Base-by-base conservation (phyloP, 2,888 invertebrate genomes). In the Encarsia formosa region DNA sequence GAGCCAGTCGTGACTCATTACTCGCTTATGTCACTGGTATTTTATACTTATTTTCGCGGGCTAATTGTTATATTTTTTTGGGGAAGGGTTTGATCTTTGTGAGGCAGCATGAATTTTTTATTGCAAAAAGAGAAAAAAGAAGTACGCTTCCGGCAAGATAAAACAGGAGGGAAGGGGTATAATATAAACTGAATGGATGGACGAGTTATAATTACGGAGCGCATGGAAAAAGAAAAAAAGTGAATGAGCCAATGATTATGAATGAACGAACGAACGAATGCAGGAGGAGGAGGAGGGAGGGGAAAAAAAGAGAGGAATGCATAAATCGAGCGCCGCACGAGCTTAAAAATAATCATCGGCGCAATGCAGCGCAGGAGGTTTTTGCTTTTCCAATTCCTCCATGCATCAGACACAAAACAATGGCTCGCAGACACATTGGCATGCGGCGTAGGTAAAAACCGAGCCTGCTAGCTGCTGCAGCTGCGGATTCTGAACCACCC, bases 341-440 rank as follows among this genome's bases (percentile, higher is more conserved):
- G n/a, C 37, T 46, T 49, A 54, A 54, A 54, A 49, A 49, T 54
- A 54, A n/a, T n/a, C n/a, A n/a, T n/a, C n/a, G n/a, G 47, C 42
- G 43, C 39, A 49, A 45, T 31, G 49, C 32, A 16, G 19, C 38
- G 24, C n/a, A 23, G 13, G 11, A n/a, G 38, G 9, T 24, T 23
- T 11, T 23, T 24, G 20, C 6, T 13, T 23, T 31, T 35, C 31
- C 39, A 32, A 15, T 39, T 24, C 26, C 11, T 31, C 34, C 24
- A 9, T 1, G 35, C 5, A 13, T 19, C 42, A 43, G 50, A 43
- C 47, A 49, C 42, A 54, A 54, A 54, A 54, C 54, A 54, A 54
- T 54, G 50, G 54, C 45, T 42, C 20, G 50, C 43, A 31, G 43
- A 49, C 39, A 9, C 26, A 11, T 26, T 11, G 11, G 6, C 26